Evolutionary conservation across 1,140 invertebrate species (phyloP).

Genomic region (Drosophila lini): DNA sequence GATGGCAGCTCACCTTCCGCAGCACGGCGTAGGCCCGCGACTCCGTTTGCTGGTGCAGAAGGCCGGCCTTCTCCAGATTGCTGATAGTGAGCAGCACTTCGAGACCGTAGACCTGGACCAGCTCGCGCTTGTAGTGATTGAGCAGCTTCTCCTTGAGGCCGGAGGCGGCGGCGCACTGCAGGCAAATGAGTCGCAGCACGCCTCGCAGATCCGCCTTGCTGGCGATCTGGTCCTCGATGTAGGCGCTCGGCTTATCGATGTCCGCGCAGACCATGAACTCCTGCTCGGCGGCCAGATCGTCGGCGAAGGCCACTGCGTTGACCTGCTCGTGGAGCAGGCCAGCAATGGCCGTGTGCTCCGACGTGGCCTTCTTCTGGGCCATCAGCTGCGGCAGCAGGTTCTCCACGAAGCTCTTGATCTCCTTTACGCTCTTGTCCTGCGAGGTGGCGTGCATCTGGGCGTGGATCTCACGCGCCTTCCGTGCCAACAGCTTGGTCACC

Average conservation of each 20-base stretch:
- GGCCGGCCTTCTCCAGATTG: conserved; percentile 94
- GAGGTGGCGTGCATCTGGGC: conserved; percentile 94
- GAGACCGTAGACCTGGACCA: conserved; percentile 96
- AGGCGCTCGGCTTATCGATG: conserved; percentile 93
- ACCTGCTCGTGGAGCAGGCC: conserved; percentile 87
- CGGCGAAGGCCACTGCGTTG: conserved; percentile 85
- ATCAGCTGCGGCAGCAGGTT: conserved; percentile 93
- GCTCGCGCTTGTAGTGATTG: conserved; percentile 96
- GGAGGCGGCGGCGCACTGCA: conserved; percentile 94
- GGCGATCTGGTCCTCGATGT: conserved; percentile 96
- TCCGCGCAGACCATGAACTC: conserved; percentile 96
- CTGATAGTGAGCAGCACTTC: conserved; percentile 92
- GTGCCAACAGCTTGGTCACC: conserved; percentile 93
- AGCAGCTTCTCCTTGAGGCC: conserved; percentile 95
- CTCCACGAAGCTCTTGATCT: conserved; percentile 97
- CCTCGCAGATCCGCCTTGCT: conserved; percentile 92
- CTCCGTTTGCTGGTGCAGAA: conserved; percentile 90
- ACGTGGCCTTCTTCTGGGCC: conserved; percentile 93
- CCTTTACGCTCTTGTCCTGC: conserved; percentile 94
- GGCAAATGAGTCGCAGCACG: conserved; percentile 94
- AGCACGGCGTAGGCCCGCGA: conserved; percentile 89
- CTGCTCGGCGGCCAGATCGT: conserved; percentile 90
- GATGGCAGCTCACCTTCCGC: conserved; percentile 86
- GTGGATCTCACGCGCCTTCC: conserved; percentile 94
- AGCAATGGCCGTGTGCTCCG: conserved; percentile 88